Conservation (phyloP, 2,888 invertebrate genomes). For the Plusia festucae region DNA sequence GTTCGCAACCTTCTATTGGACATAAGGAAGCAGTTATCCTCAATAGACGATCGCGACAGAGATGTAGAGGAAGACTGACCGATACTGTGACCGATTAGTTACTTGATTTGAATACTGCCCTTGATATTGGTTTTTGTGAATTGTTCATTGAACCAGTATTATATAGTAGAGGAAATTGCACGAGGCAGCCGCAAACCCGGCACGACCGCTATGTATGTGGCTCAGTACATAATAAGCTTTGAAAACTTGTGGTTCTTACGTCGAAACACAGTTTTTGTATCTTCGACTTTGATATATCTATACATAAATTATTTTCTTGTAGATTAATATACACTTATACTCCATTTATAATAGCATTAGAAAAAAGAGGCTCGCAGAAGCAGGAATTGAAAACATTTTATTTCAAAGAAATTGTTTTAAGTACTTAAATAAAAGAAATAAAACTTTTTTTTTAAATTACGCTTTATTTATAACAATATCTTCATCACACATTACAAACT, state of each 20-base stretch:
- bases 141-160: slow-evolving; percentile 39
- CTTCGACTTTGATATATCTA: slow-evolving; percentile 13
- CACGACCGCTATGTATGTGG: slow-evolving; percentile 47
- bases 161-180: slow-evolving; percentile 18
- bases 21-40: slow-evolving; percentile 49
- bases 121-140: slow-evolving; percentile 53
- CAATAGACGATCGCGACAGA: slow-evolving; percentile 37
- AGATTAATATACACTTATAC: neutral
- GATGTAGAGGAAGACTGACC: slow-evolving; percentile 55
- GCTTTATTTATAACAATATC: too few relatives aligned
- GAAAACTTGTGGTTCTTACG: slow-evolving; percentile 23
- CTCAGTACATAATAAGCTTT: slow-evolving; percentile 39
- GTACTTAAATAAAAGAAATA: too few relatives aligned
- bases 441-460: too few relatives aligned
- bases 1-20: slow-evolving; percentile 44
- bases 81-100: slow-evolving; percentile 31
- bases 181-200: slow-evolving; percentile 16
- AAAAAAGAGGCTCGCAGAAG: too few relatives aligned
- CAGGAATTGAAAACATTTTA: too few relatives aligned
- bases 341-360: too few relatives aligned
- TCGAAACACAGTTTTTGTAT: slow-evolving; percentile 43
- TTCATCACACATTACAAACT: too few relatives aligned
- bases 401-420: too few relatives aligned
- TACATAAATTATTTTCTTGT: neutral
- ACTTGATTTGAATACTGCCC: slow-evolving; percentile 46